phyloP scores from a whole-genome alignment of 2,888 invertebrate species.

The Synergus gifuensis region DNA sequence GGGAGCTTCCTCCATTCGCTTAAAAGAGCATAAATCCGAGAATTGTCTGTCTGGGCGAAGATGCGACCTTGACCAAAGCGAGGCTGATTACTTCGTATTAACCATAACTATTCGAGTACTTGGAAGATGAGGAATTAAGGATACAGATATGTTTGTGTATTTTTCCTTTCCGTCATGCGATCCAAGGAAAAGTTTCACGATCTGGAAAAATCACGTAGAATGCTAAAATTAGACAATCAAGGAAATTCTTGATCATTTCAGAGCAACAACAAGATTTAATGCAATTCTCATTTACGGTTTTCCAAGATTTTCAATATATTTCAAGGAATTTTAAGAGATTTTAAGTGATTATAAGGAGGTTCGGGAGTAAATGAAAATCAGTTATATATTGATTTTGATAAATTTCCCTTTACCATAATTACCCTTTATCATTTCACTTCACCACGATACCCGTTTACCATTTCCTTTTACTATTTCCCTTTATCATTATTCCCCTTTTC shows the following conservation, averaged over 20 bases:
- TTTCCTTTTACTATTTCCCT: no score
- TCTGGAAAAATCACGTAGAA: not conserved
- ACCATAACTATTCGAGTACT: constrained; percentile 18
- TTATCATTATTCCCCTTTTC: no score
- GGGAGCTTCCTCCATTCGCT: not conserved
- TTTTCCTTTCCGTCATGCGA: not conserved
- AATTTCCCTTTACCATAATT: no score
- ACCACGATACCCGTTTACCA: no score
- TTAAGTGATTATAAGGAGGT: no score
- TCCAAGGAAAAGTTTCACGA: not conserved
- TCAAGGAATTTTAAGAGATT: no score
- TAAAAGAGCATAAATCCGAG: constrained; percentile 32
- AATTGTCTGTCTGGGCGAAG: constrained; percentile 22
- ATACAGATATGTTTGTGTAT: not conserved
- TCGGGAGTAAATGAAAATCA: no score
- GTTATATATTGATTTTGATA: no score
- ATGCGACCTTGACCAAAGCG: constrained; percentile 34
- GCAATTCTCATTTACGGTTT: no score
- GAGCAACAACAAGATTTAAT: no score
- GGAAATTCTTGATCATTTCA: not conserved
- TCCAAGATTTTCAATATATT: no score
- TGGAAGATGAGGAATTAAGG: not conserved
- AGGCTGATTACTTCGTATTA: constrained; percentile 18
- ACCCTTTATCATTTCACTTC: no score
- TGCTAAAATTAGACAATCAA: not conserved